A percentile compares a stretch with the other conserved stretches of the same genome.
phyloP scores from a whole-genome alignment of 2,888 invertebrate genomes.

The Clostera curtula region DNA sequence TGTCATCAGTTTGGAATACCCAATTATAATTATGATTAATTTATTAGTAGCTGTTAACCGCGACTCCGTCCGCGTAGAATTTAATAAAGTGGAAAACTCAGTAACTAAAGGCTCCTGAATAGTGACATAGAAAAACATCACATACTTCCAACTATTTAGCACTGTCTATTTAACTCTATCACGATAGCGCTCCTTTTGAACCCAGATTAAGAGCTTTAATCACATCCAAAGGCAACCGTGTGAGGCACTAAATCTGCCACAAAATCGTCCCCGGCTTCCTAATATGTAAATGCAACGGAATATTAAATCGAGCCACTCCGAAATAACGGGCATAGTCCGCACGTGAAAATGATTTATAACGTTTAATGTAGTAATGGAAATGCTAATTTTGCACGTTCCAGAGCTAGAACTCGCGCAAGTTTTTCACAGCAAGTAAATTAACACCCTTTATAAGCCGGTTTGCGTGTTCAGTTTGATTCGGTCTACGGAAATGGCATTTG shows the following conservation, averaged over 20 bases:
- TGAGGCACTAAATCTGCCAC: slow-evolving; percentile 15
- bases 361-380: slow-evolving; percentile 33
- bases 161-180: no score
- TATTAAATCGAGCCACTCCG: slow-evolving; percentile 15
- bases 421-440: slow-evolving; percentile 52
- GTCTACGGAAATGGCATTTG: slow-evolving; percentile 53
- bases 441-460: slow-evolving; percentile 45
- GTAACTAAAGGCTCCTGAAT: no score
- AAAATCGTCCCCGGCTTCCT: slow-evolving; percentile 19
- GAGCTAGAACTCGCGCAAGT: slow-evolving; percentile 30
- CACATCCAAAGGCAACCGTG: slow-evolving; percentile 14
- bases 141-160: no score
- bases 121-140: no score
- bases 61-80: no score
- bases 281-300: slow-evolving; percentile 23
- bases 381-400: slow-evolving; percentile 38
- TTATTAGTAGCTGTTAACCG: no score
- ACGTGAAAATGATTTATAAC: slow-evolving; percentile 31
- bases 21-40: no score
- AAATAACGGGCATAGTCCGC: slow-evolving; percentile 20
- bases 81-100: no score
- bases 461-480: slow-evolving; percentile 49
- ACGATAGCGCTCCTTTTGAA: no score
- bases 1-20: no score
- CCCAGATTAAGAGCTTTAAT: slow-evolving; percentile 12